A percentile compares a stretch with the other conserved stretches of the same genome.
phyloP scores from a whole-genome alignment of 1,140 invertebrate genomes.

The Temnothorax longispinosus region DNA sequence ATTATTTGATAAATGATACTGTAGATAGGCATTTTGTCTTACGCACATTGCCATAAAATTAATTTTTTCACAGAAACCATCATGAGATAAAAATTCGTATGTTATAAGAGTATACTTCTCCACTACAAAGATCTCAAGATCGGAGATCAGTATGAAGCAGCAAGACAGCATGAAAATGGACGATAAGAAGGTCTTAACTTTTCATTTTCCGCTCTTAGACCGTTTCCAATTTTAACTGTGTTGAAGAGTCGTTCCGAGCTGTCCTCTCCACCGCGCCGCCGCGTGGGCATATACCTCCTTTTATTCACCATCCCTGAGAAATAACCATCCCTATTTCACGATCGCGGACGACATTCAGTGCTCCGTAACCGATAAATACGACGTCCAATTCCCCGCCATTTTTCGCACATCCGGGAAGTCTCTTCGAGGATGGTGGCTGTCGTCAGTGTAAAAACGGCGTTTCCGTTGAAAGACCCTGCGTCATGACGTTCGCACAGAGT shows the following conservation, averaged over 20 bases:
- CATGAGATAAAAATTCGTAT: neutral
- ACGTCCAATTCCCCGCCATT: slow-evolving; percentile 58
- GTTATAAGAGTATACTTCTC: neutral
- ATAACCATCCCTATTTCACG: slow-evolving; percentile 66
- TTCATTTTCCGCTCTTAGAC: slow-evolving; percentile 43
- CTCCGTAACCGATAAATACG: slow-evolving; percentile 67
- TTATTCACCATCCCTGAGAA: slow-evolving; percentile 15
- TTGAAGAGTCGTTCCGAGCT: slow-evolving; percentile 38
- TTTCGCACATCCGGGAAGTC: slow-evolving; percentile 14
- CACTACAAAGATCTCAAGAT: neutral
- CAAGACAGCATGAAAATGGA: slow-evolving; percentile 30
- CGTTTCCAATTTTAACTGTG: slow-evolving; percentile 56
- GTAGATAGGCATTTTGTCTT: neutral
- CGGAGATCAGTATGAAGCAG: neutral
- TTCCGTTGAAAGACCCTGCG: slow-evolving; percentile 1
- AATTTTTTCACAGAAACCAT: neutral
- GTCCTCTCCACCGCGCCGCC: neutral
- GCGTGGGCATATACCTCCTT: neutral
- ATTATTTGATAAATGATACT: slow-evolving; percentile 1
- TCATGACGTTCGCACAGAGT: slow-evolving; percentile 44
- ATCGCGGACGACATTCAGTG: slow-evolving; percentile 65
- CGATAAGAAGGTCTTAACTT: slow-evolving; percentile 50
- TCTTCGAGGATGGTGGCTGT: slow-evolving; percentile 11
- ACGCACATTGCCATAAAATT: neutral
- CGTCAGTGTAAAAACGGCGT: slow-evolving; percentile 21